Conservation (phyloP, 2,797 vertebrate genomes). For the Chrysocyon brachyurus region DNA sequence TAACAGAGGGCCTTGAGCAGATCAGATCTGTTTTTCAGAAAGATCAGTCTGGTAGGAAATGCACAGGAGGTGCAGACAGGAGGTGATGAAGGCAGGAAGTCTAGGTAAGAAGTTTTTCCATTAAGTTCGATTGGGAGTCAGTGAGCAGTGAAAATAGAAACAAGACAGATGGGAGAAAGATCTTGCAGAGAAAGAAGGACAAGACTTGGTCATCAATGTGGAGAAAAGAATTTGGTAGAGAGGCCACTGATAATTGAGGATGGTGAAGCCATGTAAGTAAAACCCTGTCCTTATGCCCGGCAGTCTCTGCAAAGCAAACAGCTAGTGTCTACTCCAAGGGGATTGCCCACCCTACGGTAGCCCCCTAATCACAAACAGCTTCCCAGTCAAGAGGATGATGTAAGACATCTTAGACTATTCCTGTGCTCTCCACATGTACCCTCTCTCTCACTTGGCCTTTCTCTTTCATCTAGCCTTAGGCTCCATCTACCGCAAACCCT, state of each 20-base stretch:
- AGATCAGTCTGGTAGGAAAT: not conserved
- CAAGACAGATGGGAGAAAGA: not conserved
- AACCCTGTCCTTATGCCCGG: not conserved
- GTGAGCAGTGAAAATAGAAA: not conserved
- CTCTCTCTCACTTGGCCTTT: not conserved
- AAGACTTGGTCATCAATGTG: not conserved
- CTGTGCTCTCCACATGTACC: not conserved
- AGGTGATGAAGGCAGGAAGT: not conserved
- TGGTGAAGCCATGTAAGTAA: not conserved
- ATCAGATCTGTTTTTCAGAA: slow-evolving; percentile 11
- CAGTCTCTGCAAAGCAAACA: not conserved
- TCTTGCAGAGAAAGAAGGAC: not conserved
- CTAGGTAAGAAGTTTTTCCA: not conserved
- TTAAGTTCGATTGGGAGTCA: not conserved
- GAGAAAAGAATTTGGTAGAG: not conserved
- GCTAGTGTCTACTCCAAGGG: not conserved
- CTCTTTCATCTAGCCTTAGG: not conserved
- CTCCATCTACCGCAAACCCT: not conserved
- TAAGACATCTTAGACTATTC: not conserved
- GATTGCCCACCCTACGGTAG: not conserved
- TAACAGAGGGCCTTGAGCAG: not conserved
- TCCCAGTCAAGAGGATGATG: not conserved
- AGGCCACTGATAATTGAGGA: not conserved
- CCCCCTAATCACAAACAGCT: not conserved
- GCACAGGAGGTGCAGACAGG: too few species aligned